Conservation (phyloP, 1,140 invertebrate species). For the Heliconius eleuchia region DNA sequence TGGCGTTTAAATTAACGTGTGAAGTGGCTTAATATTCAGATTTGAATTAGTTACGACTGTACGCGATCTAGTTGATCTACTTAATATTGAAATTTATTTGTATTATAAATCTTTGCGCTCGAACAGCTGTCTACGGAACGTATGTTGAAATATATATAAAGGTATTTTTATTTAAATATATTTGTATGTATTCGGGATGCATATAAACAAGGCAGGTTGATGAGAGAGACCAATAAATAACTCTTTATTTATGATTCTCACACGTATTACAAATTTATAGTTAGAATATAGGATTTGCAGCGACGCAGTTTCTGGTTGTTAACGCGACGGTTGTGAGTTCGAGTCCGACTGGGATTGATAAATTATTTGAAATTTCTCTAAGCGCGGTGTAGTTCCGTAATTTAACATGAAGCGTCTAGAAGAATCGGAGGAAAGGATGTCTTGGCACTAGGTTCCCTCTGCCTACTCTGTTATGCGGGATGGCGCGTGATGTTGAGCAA, state of each 20-base stretch:
- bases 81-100: conserved; percentile 50
- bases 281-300: neutral
- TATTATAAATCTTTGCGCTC: conserved; percentile 41
- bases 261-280: neutral
- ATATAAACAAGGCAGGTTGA: conserved; percentile 3
- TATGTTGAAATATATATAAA: conserved; percentile 4
- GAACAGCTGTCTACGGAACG: conserved; percentile 2
- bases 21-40: conserved; percentile 13
- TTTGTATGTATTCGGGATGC: conserved; percentile 5
- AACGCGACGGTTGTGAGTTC: neutral
- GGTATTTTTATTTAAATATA: conserved; percentile 6
- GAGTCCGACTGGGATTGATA: neutral
- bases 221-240: neutral
- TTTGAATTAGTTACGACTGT: conserved; percentile 24
- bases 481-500: neutral
- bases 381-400: neutral
- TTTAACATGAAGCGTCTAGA: neutral
- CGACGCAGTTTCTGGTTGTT: neutral
- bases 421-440: no score
- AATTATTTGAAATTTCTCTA: neutral
- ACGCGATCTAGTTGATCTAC: conserved; percentile 33
- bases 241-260: neutral
- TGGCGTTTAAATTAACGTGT: neutral
- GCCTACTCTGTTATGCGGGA: neutral
- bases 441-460: neutral